Evolutionary conservation across 2,797 vertebrate genomes (phyloP).

Genomic region (Phoeniculus purpureus): DNA sequence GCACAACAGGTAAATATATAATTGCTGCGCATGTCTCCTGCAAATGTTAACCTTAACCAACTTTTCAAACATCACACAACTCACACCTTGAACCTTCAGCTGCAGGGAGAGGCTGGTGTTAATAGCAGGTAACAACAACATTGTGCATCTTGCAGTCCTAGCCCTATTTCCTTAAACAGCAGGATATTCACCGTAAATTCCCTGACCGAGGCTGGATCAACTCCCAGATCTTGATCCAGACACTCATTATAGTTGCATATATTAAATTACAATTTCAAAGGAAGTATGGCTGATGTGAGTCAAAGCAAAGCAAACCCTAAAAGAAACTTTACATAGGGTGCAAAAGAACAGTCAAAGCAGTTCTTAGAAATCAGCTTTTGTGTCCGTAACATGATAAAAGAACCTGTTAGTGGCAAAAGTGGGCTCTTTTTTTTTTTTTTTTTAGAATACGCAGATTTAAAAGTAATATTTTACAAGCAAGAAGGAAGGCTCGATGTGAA

Average conservation of each 20-base stretch:
- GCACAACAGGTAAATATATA: accelerated
- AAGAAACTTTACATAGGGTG: neutral
- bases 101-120: neutral
- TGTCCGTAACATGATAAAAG: neutral
- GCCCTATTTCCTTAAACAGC: neutral
- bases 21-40: accelerated
- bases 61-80: neutral
- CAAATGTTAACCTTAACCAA: neutral
- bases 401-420: neutral
- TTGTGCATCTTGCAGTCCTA: neutral
- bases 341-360: neutral
- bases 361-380: neutral
- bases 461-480: neutral
- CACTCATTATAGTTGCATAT: neutral
- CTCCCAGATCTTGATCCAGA: neutral
- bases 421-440: neutral
- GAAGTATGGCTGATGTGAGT: neutral
- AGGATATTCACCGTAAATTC: neutral
- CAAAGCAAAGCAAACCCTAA: neutral
- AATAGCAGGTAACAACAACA: neutral
- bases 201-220: neutral
- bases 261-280: neutral
- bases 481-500: neutral
- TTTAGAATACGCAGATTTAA: neutral
- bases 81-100: accelerated